Percentiles rank a stretch among this genome's conserved stretches.
Conservation (phyloP, 1,140 invertebrate genomes). For the Cydia pomonella region DNA sequence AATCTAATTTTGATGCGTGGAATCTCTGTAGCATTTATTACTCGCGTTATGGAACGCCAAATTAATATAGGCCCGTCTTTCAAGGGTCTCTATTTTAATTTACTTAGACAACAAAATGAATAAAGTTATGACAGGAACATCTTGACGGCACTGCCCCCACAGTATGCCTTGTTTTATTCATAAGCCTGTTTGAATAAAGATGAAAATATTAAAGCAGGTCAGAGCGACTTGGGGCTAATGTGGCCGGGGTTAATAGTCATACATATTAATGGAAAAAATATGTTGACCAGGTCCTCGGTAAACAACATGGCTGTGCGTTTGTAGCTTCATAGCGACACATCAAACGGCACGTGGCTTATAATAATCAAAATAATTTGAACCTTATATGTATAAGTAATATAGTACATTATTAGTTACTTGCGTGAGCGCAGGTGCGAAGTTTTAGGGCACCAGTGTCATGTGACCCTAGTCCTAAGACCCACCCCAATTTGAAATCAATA, state of each 20-base stretch:
- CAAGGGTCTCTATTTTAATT: constrained; percentile 48
- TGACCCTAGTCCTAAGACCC: too few species aligned
- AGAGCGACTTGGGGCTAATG: constrained; percentile 58
- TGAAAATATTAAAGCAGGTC: constrained; percentile 72
- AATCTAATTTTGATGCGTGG: constrained; percentile 25
- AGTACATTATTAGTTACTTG: too few species aligned
- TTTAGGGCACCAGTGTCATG: too few species aligned
- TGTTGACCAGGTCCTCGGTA: constrained; percentile 43
- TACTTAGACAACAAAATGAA: constrained; percentile 63
- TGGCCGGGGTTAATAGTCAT: constrained; percentile 67
- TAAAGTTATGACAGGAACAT: constrained; percentile 58
- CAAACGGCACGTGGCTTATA: too few species aligned
- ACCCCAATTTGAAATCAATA: too few species aligned
- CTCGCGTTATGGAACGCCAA: constrained; percentile 16
- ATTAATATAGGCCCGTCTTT: constrained; percentile 45
- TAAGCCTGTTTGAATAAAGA: constrained; percentile 76
- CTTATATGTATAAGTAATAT: too few species aligned
- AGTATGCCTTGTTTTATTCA: constrained; percentile 72
- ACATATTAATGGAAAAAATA: constrained; percentile 66
- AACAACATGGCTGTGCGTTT: constrained; percentile 37
- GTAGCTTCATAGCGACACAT: too few species aligned
- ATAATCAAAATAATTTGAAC: too few species aligned
- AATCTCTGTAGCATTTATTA: neutral
- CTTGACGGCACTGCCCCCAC: constrained; percentile 55
- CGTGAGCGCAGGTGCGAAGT: too few species aligned